Percentiles rank a stretch among this genome's conserved stretches.
Conservation (phyloP, 1,140 invertebrate genomes). For the Trissolcus basalis region DNA sequence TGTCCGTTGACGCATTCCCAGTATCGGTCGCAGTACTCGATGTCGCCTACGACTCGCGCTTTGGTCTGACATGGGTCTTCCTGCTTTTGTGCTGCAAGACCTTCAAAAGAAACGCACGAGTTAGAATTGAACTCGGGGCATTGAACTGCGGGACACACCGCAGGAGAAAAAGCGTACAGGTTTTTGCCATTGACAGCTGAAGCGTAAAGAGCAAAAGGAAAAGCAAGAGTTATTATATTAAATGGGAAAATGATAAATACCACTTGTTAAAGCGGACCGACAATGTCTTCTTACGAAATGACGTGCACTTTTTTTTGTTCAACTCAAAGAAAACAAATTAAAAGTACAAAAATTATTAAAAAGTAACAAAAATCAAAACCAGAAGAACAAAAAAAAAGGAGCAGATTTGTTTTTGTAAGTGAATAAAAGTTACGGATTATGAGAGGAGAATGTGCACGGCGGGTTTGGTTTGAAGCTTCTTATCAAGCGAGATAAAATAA, state of each 20-base stretch:
- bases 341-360: too few species aligned
- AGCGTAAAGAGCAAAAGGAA: conserved; percentile 41
- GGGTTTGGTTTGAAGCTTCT: conserved; percentile 37
- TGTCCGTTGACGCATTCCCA: conserved; percentile 89
- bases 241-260: conserved; percentile 48
- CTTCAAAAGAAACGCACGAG: conserved; percentile 42
- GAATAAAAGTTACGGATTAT: conserved; percentile 39
- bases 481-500: conserved; percentile 56
- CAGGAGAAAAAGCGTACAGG: background rate
- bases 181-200: background rate
- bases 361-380: conserved; percentile 16
- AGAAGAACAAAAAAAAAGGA: conserved; percentile 30
- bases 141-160: background rate
- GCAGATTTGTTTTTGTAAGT: too few species aligned
- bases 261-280: conserved; percentile 16
- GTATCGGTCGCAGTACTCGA: conserved; percentile 90
- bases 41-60: conserved; percentile 83
- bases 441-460: conserved; percentile 30
- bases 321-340: too few species aligned
- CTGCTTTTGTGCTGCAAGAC: conserved; percentile 71
- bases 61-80: conserved; percentile 88
- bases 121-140: background rate
- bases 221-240: conserved; percentile 37
- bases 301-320: conserved; percentile 27
- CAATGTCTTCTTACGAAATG: conserved; percentile 40